These are phyloP conservation scores for Chrysolina haemoptera DNA, from an alignment of 2,888 invertebrate species.

Conservation along the genomic window DNA sequence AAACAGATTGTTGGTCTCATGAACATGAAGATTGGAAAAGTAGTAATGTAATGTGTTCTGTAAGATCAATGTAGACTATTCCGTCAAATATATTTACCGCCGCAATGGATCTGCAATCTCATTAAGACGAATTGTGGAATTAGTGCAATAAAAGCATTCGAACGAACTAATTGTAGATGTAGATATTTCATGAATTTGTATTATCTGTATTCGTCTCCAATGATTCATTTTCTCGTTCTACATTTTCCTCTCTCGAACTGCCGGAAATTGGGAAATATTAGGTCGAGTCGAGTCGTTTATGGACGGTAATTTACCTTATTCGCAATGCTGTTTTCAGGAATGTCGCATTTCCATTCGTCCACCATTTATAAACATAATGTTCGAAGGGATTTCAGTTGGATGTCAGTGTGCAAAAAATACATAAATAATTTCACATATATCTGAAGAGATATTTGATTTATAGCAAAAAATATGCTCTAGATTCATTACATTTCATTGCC, in stretches of 20 bases:
- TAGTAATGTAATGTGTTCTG: too few relatives aligned
- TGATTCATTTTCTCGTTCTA: conserved; percentile 1
- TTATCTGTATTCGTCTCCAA: not conserved
- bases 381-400: not conserved
- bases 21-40: too few relatives aligned
- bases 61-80: too few relatives aligned
- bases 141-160: too few relatives aligned
- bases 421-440: not conserved
- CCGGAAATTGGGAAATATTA: conserved; percentile 16
- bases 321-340: not conserved
- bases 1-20: too few relatives aligned
- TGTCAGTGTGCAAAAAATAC: not conserved
- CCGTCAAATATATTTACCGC: too few relatives aligned
- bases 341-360: not conserved
- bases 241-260: not conserved
- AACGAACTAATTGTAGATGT: too few relatives aligned
- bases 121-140: too few relatives aligned
- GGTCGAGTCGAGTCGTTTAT: not conserved
- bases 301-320: not conserved
- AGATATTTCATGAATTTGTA: not conserved
- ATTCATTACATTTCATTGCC: too few relatives aligned
- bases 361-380: not conserved
- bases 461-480: too few relatives aligned
- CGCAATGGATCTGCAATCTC: too few relatives aligned
- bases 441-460: too few relatives aligned